These are phyloP conservation scores for Echiichthys vipera DNA, from an alignment of 2,797 vertebrate species.

Conservation along the genomic window DNA sequence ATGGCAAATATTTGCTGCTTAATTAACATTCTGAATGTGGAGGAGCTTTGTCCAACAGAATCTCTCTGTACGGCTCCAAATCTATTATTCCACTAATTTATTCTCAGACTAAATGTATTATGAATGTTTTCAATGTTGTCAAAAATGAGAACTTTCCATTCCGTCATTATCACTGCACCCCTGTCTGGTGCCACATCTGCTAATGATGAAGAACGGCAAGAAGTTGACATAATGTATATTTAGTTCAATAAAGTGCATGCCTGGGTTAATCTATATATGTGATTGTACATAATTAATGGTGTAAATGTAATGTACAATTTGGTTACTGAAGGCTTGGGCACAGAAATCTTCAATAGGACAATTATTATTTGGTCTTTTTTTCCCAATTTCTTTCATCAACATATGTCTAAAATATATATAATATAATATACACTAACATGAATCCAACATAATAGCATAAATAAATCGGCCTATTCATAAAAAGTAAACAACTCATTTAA, in stretches of 20 bases:
- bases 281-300: slow-evolving; percentile 21
- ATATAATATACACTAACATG: too few relatives aligned
- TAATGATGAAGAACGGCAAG: background rate
- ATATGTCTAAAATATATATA: too few relatives aligned
- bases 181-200: background rate
- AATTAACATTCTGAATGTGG: too few relatives aligned
- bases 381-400: too few relatives aligned
- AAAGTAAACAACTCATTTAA: too few relatives aligned
- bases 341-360: too few relatives aligned
- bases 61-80: background rate
- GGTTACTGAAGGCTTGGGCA: too few relatives aligned
- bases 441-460: too few relatives aligned
- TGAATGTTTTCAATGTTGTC: background rate
- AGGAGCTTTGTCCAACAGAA: background rate
- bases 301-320: slow-evolving; percentile 27
- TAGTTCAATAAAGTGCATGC: slow-evolving; percentile 6
- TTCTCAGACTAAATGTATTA: background rate
- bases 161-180: background rate
- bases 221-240: background rate
- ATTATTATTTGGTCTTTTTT: too few relatives aligned
- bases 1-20: too few relatives aligned
- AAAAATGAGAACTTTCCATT: background rate
- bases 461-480: too few relatives aligned
- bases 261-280: slow-evolving; percentile 3
- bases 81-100: background rate